These are phyloP conservation scores for Ferdinandea cuprea DNA, from an alignment of 2,888 invertebrate genomes.

Conservation along the genomic window DNA sequence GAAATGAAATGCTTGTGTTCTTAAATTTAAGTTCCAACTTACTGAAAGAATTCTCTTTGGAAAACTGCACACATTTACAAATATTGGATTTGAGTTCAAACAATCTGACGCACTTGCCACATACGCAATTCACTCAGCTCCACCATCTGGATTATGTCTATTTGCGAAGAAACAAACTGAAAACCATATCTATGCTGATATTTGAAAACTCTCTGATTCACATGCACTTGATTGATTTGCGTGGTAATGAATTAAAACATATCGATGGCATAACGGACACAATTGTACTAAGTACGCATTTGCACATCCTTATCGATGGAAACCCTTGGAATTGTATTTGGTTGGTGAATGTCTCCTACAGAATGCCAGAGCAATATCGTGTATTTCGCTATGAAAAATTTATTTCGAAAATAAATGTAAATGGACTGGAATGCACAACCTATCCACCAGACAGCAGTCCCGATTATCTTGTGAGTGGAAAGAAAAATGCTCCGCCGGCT, in stretches of 20 bases:
- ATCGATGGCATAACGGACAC: slow-evolving; percentile 39
- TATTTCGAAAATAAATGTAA: slow-evolving; percentile 82
- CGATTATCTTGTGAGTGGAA: not conserved
- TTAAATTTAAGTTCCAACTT: slow-evolving; percentile 80
- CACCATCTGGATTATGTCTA: slow-evolving; percentile 75
- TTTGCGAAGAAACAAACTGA: slow-evolving; percentile 77
- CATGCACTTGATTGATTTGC: slow-evolving; percentile 76
- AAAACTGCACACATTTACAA: slow-evolving; percentile 71
- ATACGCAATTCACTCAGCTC: slow-evolving; percentile 76
- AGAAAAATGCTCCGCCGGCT: slow-evolving; percentile 17
- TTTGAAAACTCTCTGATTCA: slow-evolving; percentile 68
- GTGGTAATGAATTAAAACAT: slow-evolving; percentile 76
- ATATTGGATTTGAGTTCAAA: slow-evolving; percentile 80
- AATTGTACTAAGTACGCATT: slow-evolving; percentile 48
- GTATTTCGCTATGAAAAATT: slow-evolving; percentile 81
- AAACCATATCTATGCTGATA: slow-evolving; percentile 68
- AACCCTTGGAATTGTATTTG: slow-evolving; percentile 82
- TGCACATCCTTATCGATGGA: slow-evolving; percentile 78
- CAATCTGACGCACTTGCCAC: slow-evolving; percentile 76
- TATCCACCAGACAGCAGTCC: slow-evolving; percentile 58
- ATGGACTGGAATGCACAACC: slow-evolving; percentile 80
- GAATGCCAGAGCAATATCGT: slow-evolving; percentile 80
- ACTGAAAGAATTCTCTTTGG: slow-evolving; percentile 76
- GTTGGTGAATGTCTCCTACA: slow-evolving; percentile 79
- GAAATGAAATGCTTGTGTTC: slow-evolving; percentile 49